A percentile compares a stretch with the other conserved stretches of the same genome.
phyloP scores from a whole-genome alignment of 2,888 invertebrate species.

The Tipula unca region DNA sequence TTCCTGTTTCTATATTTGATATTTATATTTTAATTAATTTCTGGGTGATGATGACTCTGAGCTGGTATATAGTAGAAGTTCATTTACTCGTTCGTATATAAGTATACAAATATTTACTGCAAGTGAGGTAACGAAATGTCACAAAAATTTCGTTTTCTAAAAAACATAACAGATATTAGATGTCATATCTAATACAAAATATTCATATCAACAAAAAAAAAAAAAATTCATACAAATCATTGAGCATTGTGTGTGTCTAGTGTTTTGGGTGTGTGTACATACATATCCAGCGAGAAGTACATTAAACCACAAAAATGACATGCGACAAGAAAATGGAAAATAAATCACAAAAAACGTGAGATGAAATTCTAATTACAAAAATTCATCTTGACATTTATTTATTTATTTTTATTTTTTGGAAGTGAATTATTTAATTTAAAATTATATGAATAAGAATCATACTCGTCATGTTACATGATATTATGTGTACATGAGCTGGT shows the following conservation, averaged over 20 bases:
- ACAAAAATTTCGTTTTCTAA: neutral
- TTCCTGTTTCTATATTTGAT: neutral
- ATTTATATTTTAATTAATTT: neutral
- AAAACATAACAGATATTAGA: neutral
- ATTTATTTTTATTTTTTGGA: neutral
- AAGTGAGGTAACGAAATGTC: neutral
- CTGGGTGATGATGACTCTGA: neutral
- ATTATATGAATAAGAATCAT: neutral
- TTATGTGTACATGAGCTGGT: neutral
- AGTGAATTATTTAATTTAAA: slow-evolving; percentile 8
- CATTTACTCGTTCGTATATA: neutral
- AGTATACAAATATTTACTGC: neutral
- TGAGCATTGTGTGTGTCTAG: neutral
- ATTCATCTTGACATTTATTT: slow-evolving; percentile 14
- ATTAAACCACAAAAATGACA: neutral
- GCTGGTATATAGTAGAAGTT: neutral
- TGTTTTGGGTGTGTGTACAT: too few species aligned
- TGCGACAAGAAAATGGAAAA: slow-evolving; percentile 8
- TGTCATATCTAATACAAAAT: neutral
- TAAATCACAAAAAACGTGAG: neutral
- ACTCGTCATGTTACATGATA: neutral
- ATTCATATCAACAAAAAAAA: neutral
- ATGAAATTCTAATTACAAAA: neutral
- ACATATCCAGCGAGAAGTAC: neutral
- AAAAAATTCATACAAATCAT: neutral